Evolutionary conservation across 1,140 invertebrate species (phyloP), one percentile per base, ranked within the genome.

Genomic region (Ceratoteleas bidentatus): DNA sequence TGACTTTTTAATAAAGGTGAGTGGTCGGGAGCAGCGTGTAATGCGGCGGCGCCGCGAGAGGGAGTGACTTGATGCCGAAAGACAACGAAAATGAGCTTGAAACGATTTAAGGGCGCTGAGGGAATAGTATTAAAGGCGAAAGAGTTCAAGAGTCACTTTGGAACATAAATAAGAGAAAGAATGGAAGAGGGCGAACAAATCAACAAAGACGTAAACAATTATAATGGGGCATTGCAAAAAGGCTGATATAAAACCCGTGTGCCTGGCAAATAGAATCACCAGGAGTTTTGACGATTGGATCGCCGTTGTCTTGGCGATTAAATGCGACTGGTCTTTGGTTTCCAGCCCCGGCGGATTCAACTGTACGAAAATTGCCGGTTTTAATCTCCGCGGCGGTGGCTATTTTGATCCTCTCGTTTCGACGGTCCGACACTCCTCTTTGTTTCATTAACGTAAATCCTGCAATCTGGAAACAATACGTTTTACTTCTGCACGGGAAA

Each of bases 1-100:
- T 43, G n/a, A 36, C 58, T 58, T 86, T 83, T 76, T 87, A 87
- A 87, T 86, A 88, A 88, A 86, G 47, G 69, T 72, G 77, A 81
- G 38, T 81, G 70, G 60, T 73, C 32, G 68, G 14, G 56, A 76
- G 68, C 57, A 74, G 38, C 61, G 49, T 16, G 58, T 54, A 66
- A 43, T 38, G 24, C 10, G 43, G 14, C 14, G 24, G 33, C 58
- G 64, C 60, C 24, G 73, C 47, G 72, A 78, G 73, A 77, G 66
- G 62, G 40, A 81, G 66, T 53, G 75, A 72, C 66, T 58, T 76
- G 74, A 86, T 85, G 76, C 79, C 69, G 54, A 50, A 57, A 73
- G 64, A 40, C 15, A 80, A 84, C 80, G 74, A 83, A 83, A 83
- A 78, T 72, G 73, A 73, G 72, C 49, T 83, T 61, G 54, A 83